phyloP scores from a whole-genome alignment of 2,113 vertebrate genomes.

The Tringa solitaria region DNA sequence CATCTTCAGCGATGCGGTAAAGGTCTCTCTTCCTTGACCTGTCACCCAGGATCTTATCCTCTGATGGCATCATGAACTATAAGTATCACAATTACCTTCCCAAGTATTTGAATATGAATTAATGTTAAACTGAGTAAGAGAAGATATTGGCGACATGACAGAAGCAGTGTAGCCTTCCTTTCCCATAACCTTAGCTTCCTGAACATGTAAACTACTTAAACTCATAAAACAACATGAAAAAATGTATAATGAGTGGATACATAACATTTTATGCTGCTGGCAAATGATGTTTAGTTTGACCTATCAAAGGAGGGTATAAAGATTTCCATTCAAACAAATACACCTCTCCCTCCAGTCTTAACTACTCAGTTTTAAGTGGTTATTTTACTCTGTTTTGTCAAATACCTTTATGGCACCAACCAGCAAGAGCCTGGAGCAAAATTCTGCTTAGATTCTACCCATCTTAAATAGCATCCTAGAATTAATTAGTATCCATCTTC shows the following conservation, averaged over 20 bases:
- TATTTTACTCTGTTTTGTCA: not conserved
- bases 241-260: not conserved
- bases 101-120: not conserved
- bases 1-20: fast-evolving
- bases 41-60: not conserved
- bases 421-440: not conserved
- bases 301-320: not conserved
- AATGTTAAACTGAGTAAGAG: not conserved
- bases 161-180: not conserved
- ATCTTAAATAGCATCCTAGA: not conserved
- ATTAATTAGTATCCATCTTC: not conserved
- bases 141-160: not conserved
- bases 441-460: not conserved
- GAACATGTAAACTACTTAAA: not conserved
- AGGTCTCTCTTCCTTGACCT: not conserved
- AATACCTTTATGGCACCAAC: not conserved
- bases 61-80: not conserved
- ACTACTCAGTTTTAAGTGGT: not conserved
- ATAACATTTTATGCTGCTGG: not conserved
- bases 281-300: not conserved
- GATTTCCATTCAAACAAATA: not conserved
- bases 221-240: not conserved
- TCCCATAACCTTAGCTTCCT: not conserved
- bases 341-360: not conserved
- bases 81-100: not conserved